phyloP scores from a whole-genome alignment of 2,113 vertebrate species.

The Limanda limanda region DNA sequence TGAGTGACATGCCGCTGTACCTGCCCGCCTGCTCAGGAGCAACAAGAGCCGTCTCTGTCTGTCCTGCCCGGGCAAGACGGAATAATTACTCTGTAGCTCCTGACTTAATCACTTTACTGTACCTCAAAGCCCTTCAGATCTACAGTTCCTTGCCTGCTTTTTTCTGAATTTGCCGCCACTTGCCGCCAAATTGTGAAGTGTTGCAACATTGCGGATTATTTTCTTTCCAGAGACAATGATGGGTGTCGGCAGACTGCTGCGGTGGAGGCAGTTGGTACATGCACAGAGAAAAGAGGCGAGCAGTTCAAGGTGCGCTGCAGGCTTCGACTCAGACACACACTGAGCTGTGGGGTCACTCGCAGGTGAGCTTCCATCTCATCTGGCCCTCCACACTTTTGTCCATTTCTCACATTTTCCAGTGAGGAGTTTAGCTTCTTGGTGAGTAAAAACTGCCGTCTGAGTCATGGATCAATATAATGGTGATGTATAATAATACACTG shows the following conservation, averaged over 20 bases:
- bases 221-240: conserved; percentile 62
- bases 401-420: conserved; percentile 56
- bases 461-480: conserved; percentile 23
- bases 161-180: conserved; percentile 47
- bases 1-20: conserved; percentile 68
- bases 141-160: conserved; percentile 37
- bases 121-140: conserved; percentile 62
- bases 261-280: conserved; percentile 36
- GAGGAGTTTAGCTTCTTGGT: conserved; percentile 8
- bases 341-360: conserved; percentile 56
- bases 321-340: conserved; percentile 39
- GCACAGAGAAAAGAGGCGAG: conserved; percentile 12
- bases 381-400: conserved; percentile 18
- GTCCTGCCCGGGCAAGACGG: conserved; percentile 75
- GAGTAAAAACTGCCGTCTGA: conserved; percentile 23
- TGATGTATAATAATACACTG: conserved; percentile 20
- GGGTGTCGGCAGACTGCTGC: conserved; percentile 54
- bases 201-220: conserved; percentile 56
- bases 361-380: conserved; percentile 62
- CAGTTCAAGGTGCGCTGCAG: conserved; percentile 58
- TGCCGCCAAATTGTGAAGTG: conserved; percentile 44
- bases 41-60: not conserved
- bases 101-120: conserved; percentile 68
- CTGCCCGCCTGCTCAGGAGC: conserved; percentile 47
- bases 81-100: conserved; percentile 68